Conservation (phyloP, 2,888 invertebrate genomes). For the Melanchra persicariae region DNA sequence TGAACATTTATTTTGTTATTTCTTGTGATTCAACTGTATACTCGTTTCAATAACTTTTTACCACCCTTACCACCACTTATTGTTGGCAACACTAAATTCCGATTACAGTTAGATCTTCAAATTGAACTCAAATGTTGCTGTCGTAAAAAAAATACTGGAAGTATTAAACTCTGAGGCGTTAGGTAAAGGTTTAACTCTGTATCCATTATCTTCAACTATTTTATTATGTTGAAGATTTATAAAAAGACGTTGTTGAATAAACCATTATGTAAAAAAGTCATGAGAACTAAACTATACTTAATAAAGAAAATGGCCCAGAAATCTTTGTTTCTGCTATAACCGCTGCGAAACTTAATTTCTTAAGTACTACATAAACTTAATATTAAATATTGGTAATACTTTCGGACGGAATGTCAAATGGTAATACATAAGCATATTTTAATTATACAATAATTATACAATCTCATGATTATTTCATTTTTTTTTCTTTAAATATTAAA, state of each 20-base stretch:
- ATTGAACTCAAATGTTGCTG: not conserved
- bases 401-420: constrained; percentile 84
- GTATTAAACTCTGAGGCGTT: too few relatives aligned
- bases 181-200: too few relatives aligned
- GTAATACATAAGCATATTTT: constrained; percentile 62
- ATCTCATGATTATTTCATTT: constrained; percentile 66
- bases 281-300: constrained; percentile 61
- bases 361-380: constrained; percentile 62
- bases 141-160: too few relatives aligned
- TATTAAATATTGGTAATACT: constrained; percentile 82
- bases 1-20: not conserved
- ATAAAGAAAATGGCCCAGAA: constrained; percentile 74
- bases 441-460: constrained; percentile 58
- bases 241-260: not conserved
- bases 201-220: not conserved
- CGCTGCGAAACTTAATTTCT: constrained; percentile 59
- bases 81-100: too few relatives aligned
- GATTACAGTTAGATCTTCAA: not conserved
- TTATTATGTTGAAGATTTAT: not conserved
- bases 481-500: constrained; percentile 62
- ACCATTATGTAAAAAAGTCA: constrained; percentile 55
- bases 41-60: too few relatives aligned
- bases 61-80: too few relatives aligned
- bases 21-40: too few relatives aligned
- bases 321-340: constrained; percentile 65